Evolutionary conservation across 1,140 invertebrate genomes (phyloP).

Genomic region (Leptinotarsa undecemlineata): DNA sequence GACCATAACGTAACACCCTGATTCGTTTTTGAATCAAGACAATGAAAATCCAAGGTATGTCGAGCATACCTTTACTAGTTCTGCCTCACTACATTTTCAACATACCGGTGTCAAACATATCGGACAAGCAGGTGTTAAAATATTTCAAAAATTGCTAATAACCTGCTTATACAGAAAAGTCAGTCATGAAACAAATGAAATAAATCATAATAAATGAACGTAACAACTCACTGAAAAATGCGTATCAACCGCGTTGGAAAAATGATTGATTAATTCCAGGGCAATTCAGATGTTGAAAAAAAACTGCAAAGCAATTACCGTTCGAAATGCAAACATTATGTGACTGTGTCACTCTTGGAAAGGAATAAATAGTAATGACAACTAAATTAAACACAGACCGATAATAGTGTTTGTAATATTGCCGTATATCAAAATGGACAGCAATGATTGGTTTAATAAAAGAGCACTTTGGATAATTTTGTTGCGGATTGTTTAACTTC

Average conservation of each 20-base stretch:
- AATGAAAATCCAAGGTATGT: too few relatives aligned
- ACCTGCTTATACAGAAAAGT: background rate
- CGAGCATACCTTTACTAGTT: too few relatives aligned
- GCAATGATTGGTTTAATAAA: background rate
- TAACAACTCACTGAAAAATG: background rate
- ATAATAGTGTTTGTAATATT: background rate
- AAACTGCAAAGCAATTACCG: background rate
- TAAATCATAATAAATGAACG: background rate
- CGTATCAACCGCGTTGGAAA: background rate
- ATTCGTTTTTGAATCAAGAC: too few relatives aligned
- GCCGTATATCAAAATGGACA: conserved; percentile 1
- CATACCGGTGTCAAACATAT: too few relatives aligned
- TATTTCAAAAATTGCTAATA: background rate
- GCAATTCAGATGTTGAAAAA: background rate
- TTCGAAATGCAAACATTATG: background rate
- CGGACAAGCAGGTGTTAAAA: background rate
- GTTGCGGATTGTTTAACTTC: background rate
- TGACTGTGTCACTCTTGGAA: conserved; percentile 10
- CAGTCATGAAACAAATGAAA: background rate
- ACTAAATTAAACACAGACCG: conserved; percentile 10
- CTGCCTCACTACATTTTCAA: too few relatives aligned
- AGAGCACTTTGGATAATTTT: background rate
- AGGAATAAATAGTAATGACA: conserved; percentile 13
- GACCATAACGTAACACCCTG: too few relatives aligned
- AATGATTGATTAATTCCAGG: background rate